Base-by-base conservation (phyloP, 2,113 vertebrate species). In the Sceloporus undulatus region DNA sequence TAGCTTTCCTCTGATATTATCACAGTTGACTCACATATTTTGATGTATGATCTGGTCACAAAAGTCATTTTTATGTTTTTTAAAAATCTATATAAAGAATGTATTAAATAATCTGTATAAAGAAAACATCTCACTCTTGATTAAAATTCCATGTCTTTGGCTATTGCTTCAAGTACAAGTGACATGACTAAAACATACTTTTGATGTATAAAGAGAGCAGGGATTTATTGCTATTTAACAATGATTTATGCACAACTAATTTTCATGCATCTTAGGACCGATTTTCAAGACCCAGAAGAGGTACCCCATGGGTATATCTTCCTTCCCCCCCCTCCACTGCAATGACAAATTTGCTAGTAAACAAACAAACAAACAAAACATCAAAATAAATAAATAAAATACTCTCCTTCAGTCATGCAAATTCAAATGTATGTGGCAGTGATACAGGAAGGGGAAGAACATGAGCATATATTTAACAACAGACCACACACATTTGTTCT, bases 1-100 rank as follows among this genome's bases (percentile, higher is more conserved):
- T 88, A 88, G 21, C 81, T 93, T 92, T 52, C 90, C 74, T 85
- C 88, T 18, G n/a, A 8, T 68, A 71, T 90, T 91, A 82, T 92
- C 79, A 92, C 76, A 89, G 76, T 14, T 40, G 89, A 90, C 59
- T 40, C 88, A 90, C 54, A 89, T 75, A 66, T 48, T 87, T 88
- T 25, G 88, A 89, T 48, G 89, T 76, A 87, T 87, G 21, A 66
- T 88, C 38, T 89, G 38, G 38, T 82, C 75, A 38, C 0, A 66
- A 38, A 66, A 85, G 59, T 74, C 56, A 78, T 78, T 85, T 76
- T 21, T 27, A 62, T 77, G 14, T 85, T 76, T 85, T 16, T 40
- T 65, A 42, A 85, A 25, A 27, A 40, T 65, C 84, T 77, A 65
- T 65, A 77, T 65, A 85, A 85, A 77, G 34, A 66, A 85, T n/a